Evolutionary conservation across 2,797 vertebrate species (phyloP), one percentile per base, ranked within the genome.

Genomic region (Crenichthys baileyi): DNA sequence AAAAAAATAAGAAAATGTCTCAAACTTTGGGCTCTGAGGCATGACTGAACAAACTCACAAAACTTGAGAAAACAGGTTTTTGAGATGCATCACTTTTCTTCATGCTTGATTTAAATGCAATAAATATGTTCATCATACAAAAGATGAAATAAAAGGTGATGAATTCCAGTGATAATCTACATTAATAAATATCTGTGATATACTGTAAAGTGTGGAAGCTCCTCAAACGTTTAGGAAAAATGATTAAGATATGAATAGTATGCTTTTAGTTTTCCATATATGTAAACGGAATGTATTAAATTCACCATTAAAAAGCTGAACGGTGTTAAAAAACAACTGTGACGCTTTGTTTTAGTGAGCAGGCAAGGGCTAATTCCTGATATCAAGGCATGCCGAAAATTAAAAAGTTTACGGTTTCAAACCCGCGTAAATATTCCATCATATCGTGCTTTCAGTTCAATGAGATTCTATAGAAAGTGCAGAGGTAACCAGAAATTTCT

Each of bases 61-160:
- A 90, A 79, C 83, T 72, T 58, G 78, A 89, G 88, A 29, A 86
- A 77, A 80, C 56, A 39, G 15, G 13, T 72, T 68, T 58, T 51
- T 73, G 78, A 85, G 83, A 87, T 7, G 72, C 79, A 87, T 72
- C 86, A n/a, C 79, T 85, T 87, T 91, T 87, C 83, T 90, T 90
- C 91, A 92, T 93, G 92, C 91, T 80, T 86, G 83, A 91, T 89
- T 89, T 83, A 84, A 91, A 77, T 72, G 83, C 87, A 89, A 87
- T 81, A 84, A 85, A 88, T 89, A 87, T 84, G 75, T 76, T 81
- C 72, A 88, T 79, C 88, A 39, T 90, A 90, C 89, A 92, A 83
- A 91, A 50, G 75, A 79, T 72, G 71, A 77, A 24, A 79, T 72
- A 80, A 78, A 80, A 85, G 85, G 79, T 79, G 80, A 84, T 76